Evolutionary conservation across 2,888 invertebrate genomes (phyloP), one percentile per base, ranked within the genome.

Genomic region (Eurytoma adleriae): DNA sequence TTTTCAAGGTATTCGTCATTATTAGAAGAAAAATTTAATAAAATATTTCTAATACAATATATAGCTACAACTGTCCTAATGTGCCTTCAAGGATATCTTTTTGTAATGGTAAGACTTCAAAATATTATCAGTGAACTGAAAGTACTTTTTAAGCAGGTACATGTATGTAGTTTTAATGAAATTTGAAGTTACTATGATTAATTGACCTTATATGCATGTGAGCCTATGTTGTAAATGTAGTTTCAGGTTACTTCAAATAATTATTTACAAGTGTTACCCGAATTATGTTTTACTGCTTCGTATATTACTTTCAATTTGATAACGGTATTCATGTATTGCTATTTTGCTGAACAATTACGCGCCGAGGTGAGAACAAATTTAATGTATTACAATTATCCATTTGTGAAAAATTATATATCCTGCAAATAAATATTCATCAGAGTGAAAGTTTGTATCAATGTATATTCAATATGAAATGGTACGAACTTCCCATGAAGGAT

Each of bases 391-490:
- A 64, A 64, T 54, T 59, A 59, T 0, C 56, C 7, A 3, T 40
- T n/a, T n/a, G n/a, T n/a, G n/a, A n/a, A n/a, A n/a, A n/a, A n/a
- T n/a, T n/a, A n/a, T 59, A 16, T 4, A 72, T 52, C n/a, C 20
- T n/a, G 50, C 61, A 52, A 75, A 4, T 1, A 57, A 69, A 4
- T 57, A 48, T 57, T 4, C 24, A 16, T 80, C 71, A 88, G 88
- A 85, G 86, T 40, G 76, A 71, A 10, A 67, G 71, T n/a, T 71
- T 87, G 20, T 76, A 82, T 18, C 14, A 78, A 5, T 77, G 84
- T 7, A 82, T 84, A 10, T 86, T 85, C 56, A 75, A 84, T 1
- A 81, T 84, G 5, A 76, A 82, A 0, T 88, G 88, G 87, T 87
- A 84, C 74, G 82, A 84, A 5, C 72, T 84, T 0, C 14, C 80